Percentiles rank a stretch among this genome's conserved stretches.
These are phyloP conservation scores for Cetoscarus ocellatus DNA, from an alignment of 2,797 vertebrate genomes.

Conservation along the genomic window DNA sequence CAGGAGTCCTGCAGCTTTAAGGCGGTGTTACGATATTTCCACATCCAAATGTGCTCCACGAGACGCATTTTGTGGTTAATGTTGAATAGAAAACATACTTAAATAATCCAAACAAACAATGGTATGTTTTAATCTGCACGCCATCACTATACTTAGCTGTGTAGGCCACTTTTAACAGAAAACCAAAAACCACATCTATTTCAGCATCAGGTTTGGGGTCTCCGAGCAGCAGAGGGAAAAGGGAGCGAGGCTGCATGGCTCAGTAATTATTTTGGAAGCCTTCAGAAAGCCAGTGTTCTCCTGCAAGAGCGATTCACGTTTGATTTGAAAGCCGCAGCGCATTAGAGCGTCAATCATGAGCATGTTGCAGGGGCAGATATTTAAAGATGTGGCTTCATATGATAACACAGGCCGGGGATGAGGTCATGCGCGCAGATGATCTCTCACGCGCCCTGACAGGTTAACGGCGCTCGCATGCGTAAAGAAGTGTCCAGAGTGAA, in stretches of 20 bases:
- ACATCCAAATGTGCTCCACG: conserved; percentile 30
- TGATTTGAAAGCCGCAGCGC: conserved; percentile 57
- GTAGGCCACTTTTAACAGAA: conserved; percentile 75
- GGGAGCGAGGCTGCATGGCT: conserved; percentile 61
- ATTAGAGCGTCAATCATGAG: conserved; percentile 59
- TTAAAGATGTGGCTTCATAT: conserved; percentile 47
- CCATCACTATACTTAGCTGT: conserved; percentile 79
- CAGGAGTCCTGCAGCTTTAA: conserved; percentile 18
- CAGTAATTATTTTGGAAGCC: conserved; percentile 72
- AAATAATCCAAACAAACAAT: conserved; percentile 81
- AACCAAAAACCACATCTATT: conserved; percentile 84
- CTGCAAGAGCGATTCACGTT: conserved; percentile 45
- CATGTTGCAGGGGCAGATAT: conserved; percentile 23
- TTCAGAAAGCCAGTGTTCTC: conserved; percentile 60
- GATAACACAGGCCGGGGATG: conserved; percentile 46
- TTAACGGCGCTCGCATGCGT: conserved; percentile 48
- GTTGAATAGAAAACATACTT: conserved; percentile 58
- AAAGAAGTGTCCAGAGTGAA: conserved; percentile 33
- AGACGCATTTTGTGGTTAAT: conserved; percentile 38
- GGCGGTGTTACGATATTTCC: conserved; percentile 23
- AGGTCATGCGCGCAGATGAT: conserved; percentile 54
- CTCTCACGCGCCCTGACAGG: conserved; percentile 59
- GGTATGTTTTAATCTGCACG: conserved; percentile 72
- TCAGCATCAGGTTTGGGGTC: conserved; percentile 82
- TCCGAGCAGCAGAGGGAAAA: conserved; percentile 65